A percentile compares a stretch with the other conserved stretches of the same genome.
These are phyloP conservation scores for Falco novaeseelandiae DNA, from an alignment of 2,797 vertebrate species.

Conservation along the genomic window DNA sequence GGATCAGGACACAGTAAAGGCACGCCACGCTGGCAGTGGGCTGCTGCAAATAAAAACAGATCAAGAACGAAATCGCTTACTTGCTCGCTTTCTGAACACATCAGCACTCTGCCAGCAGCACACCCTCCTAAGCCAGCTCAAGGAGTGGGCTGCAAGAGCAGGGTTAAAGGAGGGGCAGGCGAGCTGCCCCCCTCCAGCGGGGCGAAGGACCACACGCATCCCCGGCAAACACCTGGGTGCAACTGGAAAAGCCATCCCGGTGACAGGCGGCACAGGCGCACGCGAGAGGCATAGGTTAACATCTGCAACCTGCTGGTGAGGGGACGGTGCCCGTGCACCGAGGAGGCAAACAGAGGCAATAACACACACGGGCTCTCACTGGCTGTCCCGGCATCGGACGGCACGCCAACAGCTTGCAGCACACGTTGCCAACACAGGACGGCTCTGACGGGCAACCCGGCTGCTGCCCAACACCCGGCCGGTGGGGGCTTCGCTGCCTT, in stretches of 20 bases:
- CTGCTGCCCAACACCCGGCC: not conserved
- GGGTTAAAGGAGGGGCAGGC: not conserved
- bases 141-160: not conserved
- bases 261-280: not conserved
- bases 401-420: not conserved
- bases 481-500: not conserved
- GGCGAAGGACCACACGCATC: fast-evolving
- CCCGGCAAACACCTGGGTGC: not conserved
- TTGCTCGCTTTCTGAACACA: not conserved
- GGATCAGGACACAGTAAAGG: not conserved
- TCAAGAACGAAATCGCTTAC: not conserved
- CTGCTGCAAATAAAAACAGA: not conserved
- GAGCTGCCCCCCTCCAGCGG: not conserved
- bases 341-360: not conserved
- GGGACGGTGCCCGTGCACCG: not conserved
- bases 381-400: not conserved
- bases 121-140: not conserved
- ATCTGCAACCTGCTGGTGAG: not conserved
- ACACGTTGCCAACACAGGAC: not conserved
- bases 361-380: not conserved
- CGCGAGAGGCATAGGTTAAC: fast-evolving
- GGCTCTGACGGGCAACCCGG: not conserved
- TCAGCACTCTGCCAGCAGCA: not conserved
- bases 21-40: not conserved
- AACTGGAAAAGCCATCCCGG: not conserved